A percentile compares a stretch with the other conserved stretches of the same genome.
Evolutionary conservation across 2,888 invertebrate species (phyloP).

Genomic region (Pollenia angustigena): DNA sequence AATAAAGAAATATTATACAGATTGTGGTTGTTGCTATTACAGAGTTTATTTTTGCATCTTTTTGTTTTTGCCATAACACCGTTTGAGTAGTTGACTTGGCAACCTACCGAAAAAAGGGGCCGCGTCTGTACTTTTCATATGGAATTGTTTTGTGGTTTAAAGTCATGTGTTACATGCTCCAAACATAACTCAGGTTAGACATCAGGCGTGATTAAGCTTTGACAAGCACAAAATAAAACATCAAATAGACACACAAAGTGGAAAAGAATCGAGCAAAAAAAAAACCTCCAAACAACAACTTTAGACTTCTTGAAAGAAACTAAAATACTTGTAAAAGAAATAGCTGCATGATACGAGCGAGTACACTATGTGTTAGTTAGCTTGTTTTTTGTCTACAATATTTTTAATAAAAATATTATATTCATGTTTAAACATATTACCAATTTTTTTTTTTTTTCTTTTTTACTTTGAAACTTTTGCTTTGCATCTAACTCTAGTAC

Average conservation of each 20-base stretch:
- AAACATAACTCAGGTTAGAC: conserved; percentile 72
- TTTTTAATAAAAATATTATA: conserved; percentile 49
- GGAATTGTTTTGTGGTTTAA: conserved; percentile 60
- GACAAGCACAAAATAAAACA: conserved; percentile 73
- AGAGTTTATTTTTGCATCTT: conserved; percentile 10
- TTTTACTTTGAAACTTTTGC: conserved; percentile 30
- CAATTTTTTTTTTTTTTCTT: conserved; percentile 31
- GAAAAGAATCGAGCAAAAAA: conserved; percentile 15
- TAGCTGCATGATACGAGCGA: conserved; percentile 45
- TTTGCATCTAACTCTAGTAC: conserved; percentile 48
- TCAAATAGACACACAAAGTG: conserved; percentile 60
- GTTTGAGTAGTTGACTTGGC: conserved; percentile 66
- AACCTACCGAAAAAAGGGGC: conserved; percentile 67
- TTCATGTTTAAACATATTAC: conserved; percentile 65
- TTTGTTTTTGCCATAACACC: conserved; percentile 40
- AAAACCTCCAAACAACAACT: conserved; percentile 48
- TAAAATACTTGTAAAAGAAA: conserved; percentile 6
- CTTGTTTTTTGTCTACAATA: not conserved
- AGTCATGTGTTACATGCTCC: conserved; percentile 71
- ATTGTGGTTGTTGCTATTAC: conserved; percentile 46
- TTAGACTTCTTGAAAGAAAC: conserved; percentile 42
- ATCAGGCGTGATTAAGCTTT: conserved; percentile 74
- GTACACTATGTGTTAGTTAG: not conserved
- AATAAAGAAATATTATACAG: conserved; percentile 43
- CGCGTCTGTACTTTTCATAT: conserved; percentile 46